Percentiles rank a stretch among this genome's conserved stretches.
Conservation (phyloP, 1,140 invertebrate species). For the Aphidius ervi region DNA sequence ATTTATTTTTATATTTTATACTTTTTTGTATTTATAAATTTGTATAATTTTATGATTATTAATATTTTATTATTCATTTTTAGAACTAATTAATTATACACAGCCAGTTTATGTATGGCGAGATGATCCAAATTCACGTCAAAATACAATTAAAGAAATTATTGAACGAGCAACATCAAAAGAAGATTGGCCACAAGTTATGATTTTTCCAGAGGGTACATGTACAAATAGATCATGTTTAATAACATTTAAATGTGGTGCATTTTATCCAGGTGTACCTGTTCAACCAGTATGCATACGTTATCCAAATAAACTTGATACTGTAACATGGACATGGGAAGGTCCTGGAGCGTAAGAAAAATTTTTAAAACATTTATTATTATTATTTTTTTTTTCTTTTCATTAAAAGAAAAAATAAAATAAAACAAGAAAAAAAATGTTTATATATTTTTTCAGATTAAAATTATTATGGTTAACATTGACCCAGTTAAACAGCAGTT, state of each 20-base stretch:
- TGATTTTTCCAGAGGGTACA: slow-evolving; percentile 94
- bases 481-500: slow-evolving; percentile 83
- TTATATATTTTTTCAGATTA: slow-evolving; percentile 55
- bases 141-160: slow-evolving; percentile 88
- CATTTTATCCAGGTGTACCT: slow-evolving; percentile 88
- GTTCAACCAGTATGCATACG: slow-evolving; percentile 90
- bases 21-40: too few species aligned
- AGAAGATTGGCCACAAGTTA: slow-evolving; percentile 87
- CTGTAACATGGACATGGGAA: slow-evolving; percentile 96
- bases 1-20: not conserved
- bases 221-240: slow-evolving; percentile 90
- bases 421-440: slow-evolving; percentile 4
- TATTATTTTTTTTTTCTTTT: not conserved
- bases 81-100: slow-evolving; percentile 87
- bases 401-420: not conserved
- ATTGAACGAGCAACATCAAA: slow-evolving; percentile 77
- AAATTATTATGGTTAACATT: slow-evolving; percentile 87
- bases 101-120: slow-evolving; percentile 92
- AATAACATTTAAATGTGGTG: slow-evolving; percentile 93
- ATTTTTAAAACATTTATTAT: slow-evolving; percentile 51
- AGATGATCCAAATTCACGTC: slow-evolving; percentile 86
- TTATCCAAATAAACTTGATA: slow-evolving; percentile 89
- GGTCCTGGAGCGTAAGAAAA: slow-evolving; percentile 78
- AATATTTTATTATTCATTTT: slow-evolving; percentile 4
- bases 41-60: not conserved